Percentiles rank a stretch among this genome's conserved stretches.
Conservation (phyloP, 2,888 invertebrate genomes). For the Dryobotodes eremita region DNA sequence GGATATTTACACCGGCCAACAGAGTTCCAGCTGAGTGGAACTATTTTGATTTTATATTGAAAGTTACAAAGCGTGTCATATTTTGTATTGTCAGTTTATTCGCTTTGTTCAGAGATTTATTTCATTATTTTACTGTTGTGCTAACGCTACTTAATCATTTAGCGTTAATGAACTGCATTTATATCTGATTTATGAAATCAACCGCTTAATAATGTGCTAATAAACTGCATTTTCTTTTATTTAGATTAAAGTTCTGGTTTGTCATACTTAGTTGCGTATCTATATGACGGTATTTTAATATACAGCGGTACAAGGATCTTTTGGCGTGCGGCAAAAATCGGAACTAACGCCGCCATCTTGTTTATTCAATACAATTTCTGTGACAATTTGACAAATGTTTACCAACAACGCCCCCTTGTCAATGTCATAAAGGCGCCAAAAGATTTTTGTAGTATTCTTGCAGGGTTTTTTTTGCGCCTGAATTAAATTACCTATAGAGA, state of each 20-base stretch:
- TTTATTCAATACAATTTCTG: too few relatives aligned
- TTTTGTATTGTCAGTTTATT: slow-evolving; percentile 24
- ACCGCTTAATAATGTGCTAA: background rate
- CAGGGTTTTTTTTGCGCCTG: too few relatives aligned
- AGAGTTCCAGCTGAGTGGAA: slow-evolving; percentile 31
- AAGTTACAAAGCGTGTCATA: slow-evolving; percentile 29
- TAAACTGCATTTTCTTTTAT: background rate
- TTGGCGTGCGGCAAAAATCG: too few relatives aligned
- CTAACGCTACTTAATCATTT: background rate
- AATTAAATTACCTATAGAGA: too few relatives aligned
- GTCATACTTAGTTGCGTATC: background rate
- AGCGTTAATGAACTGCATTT: background rate
- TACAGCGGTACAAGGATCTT: too few relatives aligned
- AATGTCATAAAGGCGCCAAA: too few relatives aligned
- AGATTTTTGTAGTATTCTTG: too few relatives aligned
- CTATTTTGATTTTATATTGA: slow-evolving; percentile 50
- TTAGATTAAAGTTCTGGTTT: background rate
- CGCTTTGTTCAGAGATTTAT: slow-evolving; percentile 29
- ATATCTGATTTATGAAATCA: background rate
- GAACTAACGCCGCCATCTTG: too few relatives aligned
- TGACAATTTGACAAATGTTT: too few relatives aligned
- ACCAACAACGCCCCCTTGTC: too few relatives aligned
- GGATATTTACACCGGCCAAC: slow-evolving; percentile 55
- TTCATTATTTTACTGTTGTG: slow-evolving; percentile 6
- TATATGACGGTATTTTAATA: background rate